Evolutionary conservation across 2,797 vertebrate genomes (phyloP).

Genomic region (Balearica regulorum): DNA sequence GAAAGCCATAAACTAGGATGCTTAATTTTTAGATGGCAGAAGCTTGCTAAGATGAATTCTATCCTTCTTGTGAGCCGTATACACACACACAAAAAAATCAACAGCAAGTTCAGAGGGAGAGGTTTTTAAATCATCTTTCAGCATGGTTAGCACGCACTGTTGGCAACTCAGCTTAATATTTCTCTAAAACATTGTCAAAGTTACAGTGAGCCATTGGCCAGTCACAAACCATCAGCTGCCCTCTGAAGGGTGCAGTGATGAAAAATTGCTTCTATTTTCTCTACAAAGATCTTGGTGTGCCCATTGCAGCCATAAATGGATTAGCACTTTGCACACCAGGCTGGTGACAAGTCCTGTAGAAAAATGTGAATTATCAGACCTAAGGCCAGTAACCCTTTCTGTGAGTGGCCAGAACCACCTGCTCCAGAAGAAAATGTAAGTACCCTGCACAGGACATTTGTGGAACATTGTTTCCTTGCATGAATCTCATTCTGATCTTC

Average conservation of each 20-base stretch:
- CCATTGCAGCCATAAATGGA: background rate
- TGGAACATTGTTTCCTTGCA: background rate
- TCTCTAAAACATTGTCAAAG: background rate
- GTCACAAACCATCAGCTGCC: background rate
- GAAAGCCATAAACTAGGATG: background rate
- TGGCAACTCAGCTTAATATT: background rate
- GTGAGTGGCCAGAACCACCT: background rate
- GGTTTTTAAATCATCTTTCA: background rate
- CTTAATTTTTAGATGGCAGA: background rate
- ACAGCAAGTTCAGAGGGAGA: accelerated
- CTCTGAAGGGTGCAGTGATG: background rate
- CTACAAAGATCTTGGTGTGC: background rate
- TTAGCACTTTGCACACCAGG: background rate
- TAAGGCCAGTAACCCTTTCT: background rate
- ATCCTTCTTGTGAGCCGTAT: accelerated
- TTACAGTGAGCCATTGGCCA: background rate
- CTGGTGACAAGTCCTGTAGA: background rate
- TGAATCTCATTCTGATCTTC: background rate
- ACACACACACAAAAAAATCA: background rate
- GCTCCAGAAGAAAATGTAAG: background rate
- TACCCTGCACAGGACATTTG: background rate
- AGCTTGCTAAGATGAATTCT: background rate
- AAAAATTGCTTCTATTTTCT: background rate
- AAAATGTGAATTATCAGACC: background rate
- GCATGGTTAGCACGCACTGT: background rate